Percentiles rank a stretch among this genome's conserved stretches.
These are phyloP conservation scores for Glossophaga mutica DNA, from an alignment of 2,797 vertebrate species.

Conservation along the genomic window DNA sequence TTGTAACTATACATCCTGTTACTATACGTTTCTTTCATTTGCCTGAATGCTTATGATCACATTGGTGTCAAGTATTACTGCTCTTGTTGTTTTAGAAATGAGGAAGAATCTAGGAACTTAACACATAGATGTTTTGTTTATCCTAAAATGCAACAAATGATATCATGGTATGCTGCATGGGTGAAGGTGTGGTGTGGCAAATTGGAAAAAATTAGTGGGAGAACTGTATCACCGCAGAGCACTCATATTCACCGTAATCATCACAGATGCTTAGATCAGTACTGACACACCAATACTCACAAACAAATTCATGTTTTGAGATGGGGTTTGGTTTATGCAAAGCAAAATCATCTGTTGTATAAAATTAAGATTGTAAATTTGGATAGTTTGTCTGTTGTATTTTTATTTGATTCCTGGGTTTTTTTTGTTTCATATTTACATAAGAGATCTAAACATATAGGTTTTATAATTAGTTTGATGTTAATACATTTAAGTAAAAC, in stretches of 20 bases:
- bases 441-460: conserved; percentile 50
- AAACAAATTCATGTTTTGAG: conserved; percentile 28
- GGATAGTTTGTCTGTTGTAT: conserved; percentile 35
- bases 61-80: neutral
- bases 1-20: neutral
- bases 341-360: conserved; percentile 50
- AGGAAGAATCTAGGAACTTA: neutral
- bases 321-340: conserved; percentile 23
- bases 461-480: conserved; percentile 55
- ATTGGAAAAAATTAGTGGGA: neutral
- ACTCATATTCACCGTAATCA: neutral
- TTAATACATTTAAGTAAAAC: conserved; percentile 51
- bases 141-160: neutral
- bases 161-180: neutral
- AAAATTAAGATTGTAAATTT: conserved; percentile 50
- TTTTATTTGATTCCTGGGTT: conserved; percentile 50
- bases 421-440: conserved; percentile 62
- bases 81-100: neutral
- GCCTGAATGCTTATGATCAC: neutral
- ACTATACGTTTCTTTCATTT: neutral
- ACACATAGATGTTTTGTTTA: neutral
- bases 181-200: neutral
- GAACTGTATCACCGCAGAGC: neutral
- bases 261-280: neutral
- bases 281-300: conserved; percentile 6